phyloP scores from a whole-genome alignment of 2,888 invertebrate genomes.

The Drosophila monieri region DNA sequence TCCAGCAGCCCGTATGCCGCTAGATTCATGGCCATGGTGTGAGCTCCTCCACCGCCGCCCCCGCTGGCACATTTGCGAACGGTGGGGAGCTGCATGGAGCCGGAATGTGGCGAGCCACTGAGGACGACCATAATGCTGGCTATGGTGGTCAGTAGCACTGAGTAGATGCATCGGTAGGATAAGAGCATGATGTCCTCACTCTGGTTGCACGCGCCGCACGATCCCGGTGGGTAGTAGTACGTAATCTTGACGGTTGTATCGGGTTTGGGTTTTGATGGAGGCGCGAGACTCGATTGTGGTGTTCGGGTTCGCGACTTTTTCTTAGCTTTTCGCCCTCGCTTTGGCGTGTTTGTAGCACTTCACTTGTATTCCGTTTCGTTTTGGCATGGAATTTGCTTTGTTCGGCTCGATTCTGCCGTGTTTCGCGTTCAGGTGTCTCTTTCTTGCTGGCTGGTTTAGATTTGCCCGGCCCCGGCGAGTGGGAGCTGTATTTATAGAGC shows the following conservation, averaged over 20 bases:
- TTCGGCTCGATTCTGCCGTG: slow-evolving; percentile 55
- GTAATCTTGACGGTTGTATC: slow-evolving; percentile 62
- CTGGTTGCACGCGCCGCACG: slow-evolving; percentile 73
- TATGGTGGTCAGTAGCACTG: slow-evolving; percentile 71
- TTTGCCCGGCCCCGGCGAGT: slow-evolving; percentile 44
- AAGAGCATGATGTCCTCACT: slow-evolving; percentile 75
- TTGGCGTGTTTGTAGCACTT: slow-evolving; percentile 70
- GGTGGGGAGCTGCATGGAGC: slow-evolving; percentile 50
- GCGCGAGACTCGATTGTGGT: slow-evolving; percentile 21
- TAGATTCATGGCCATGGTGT: slow-evolving; percentile 62
- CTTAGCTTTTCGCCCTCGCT: slow-evolving; percentile 50
- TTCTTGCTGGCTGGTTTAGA: slow-evolving; percentile 44
- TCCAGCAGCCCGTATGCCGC: slow-evolving; percentile 67
- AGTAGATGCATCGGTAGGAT: slow-evolving; percentile 68
- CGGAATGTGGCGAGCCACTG: slow-evolving; percentile 52
- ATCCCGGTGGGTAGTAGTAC: slow-evolving; percentile 53
- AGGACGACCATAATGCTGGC: slow-evolving; percentile 77
- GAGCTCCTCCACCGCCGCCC: slow-evolving; percentile 25
- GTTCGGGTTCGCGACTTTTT: slow-evolving; percentile 9
- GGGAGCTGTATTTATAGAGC: slow-evolving; percentile 56
- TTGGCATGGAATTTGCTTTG: slow-evolving; percentile 66
- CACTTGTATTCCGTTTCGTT: slow-evolving; percentile 62
- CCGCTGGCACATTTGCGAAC: slow-evolving; percentile 57
- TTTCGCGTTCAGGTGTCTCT: slow-evolving; percentile 42
- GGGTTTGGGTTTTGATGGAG: slow-evolving; percentile 1